Percentiles rank a stretch among this genome's conserved stretches.
These are phyloP conservation scores for Adelges cooleyi DNA, from an alignment of 1,140 invertebrate species.

Conservation along the genomic window DNA sequence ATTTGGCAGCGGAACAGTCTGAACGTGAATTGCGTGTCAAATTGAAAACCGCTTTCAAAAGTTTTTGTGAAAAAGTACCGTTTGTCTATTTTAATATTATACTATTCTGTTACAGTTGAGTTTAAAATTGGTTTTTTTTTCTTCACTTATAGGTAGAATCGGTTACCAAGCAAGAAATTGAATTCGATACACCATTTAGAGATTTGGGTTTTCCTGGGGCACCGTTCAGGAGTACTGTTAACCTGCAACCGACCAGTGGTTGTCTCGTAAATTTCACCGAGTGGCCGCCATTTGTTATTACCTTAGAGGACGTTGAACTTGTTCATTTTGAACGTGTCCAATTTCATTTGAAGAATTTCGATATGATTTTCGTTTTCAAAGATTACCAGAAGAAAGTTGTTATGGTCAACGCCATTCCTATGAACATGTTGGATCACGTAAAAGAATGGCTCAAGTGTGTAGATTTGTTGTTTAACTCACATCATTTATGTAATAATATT, in stretches of 20 bases:
- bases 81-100: too few species aligned
- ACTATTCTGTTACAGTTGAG: too few species aligned
- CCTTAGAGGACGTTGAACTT: conserved; percentile 92
- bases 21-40: conserved; percentile 94
- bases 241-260: conserved; percentile 92
- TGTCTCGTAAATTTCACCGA: conserved; percentile 95
- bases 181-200: conserved; percentile 97
- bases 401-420: conserved; percentile 96
- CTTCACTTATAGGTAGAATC: conserved; percentile 81
- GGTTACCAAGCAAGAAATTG: conserved; percentile 92
- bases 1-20: conserved; percentile 97
- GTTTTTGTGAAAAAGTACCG: conserved; percentile 83
- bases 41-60: conserved; percentile 94
- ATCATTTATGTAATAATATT: too few species aligned
- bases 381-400: conserved; percentile 89
- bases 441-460: conserved; percentile 97
- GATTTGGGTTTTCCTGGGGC: conserved; percentile 95
- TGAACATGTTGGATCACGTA: conserved; percentile 97
- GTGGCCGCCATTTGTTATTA: conserved; percentile 98
- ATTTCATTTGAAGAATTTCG: conserved; percentile 98
- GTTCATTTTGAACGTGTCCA: conserved; percentile 98
- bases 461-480: too few species aligned
- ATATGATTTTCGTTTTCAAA: conserved; percentile 99
- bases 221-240: conserved; percentile 91
- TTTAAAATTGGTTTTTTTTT: too few species aligned